These are phyloP conservation scores for Chrysolina haemoptera DNA, from an alignment of 2,888 invertebrate species.

Conservation along the genomic window DNA sequence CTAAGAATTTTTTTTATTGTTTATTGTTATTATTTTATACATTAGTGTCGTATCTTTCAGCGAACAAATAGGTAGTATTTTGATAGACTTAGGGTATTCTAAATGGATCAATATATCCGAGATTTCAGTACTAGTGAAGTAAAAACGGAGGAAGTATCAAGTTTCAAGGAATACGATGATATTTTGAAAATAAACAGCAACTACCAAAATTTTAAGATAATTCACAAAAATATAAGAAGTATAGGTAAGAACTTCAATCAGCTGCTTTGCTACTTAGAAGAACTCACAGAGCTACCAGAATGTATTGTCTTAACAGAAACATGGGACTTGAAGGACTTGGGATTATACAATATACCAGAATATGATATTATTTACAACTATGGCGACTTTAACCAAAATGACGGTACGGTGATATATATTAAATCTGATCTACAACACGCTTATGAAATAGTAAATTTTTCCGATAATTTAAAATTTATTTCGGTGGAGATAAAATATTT, in stretches of 20 bases:
- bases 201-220: neutral
- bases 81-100: too few relatives aligned
- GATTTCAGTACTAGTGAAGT: neutral
- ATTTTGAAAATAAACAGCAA: neutral
- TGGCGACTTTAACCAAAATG: neutral
- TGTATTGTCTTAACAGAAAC: constrained; percentile 1
- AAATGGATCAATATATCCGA: constrained; percentile 14
- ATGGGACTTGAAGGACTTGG: neutral
- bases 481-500: neutral
- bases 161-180: too few relatives aligned
- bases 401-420: constrained; percentile 1
- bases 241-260: neutral
- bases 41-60: neutral
- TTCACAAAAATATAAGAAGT: constrained; percentile 7
- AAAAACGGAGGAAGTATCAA: constrained; percentile 9
- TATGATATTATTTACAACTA: neutral
- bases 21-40: too few relatives aligned
- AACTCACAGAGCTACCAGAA: constrained; percentile 9
- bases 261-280: constrained; percentile 6
- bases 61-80: neutral
- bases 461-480: too few relatives aligned
- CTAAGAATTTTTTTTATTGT: too few relatives aligned
- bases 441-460: neutral
- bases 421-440: neutral
- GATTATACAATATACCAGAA: neutral